phyloP scores from a whole-genome alignment of 2,797 vertebrate species.

The Typhlichthys eigenmanni region DNA sequence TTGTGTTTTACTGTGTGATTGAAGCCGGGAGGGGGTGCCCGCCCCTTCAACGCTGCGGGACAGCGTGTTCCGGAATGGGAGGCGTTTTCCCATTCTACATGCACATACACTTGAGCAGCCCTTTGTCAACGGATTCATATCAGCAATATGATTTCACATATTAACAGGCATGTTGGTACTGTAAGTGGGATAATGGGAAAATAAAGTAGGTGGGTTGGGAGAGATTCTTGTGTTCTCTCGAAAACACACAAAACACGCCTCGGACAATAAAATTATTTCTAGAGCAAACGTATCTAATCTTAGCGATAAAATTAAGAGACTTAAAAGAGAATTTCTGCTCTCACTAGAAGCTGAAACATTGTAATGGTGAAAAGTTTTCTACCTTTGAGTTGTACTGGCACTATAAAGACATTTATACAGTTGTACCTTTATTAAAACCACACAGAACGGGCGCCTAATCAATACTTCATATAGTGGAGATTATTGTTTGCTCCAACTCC shows the following conservation, averaged over 20 bases:
- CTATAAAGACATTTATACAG: constrained; percentile 67
- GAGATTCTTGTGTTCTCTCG: background rate
- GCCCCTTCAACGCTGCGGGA: constrained; percentile 58
- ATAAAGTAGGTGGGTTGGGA: constrained; percentile 14
- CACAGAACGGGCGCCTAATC: constrained; percentile 62
- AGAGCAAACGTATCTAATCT: background rate
- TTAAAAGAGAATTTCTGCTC: constrained; percentile 8
- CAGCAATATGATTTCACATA: constrained; percentile 58
- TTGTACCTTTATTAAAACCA: constrained; percentile 69
- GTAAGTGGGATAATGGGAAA: constrained; percentile 51
- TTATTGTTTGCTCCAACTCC: constrained; percentile 69
- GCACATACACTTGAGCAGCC: constrained; percentile 46
- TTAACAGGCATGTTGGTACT: constrained; percentile 52
- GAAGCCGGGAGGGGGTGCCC: constrained; percentile 50
- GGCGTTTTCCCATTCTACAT: constrained; percentile 58
- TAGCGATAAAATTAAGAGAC: too few species aligned
- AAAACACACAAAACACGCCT: too few species aligned
- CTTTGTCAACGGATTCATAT: constrained; percentile 64
- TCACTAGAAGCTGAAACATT: constrained; percentile 15
- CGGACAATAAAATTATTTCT: constrained; percentile 1
- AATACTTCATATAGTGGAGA: constrained; percentile 72
- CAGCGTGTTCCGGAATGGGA: constrained; percentile 58
- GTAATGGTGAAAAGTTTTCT: constrained; percentile 50
- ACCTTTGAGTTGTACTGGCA: constrained; percentile 47
- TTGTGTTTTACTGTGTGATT: constrained; percentile 82